Evolutionary conservation across 1,140 invertebrate genomes (phyloP).

Genomic region (Drosophila setifemur): DNA sequence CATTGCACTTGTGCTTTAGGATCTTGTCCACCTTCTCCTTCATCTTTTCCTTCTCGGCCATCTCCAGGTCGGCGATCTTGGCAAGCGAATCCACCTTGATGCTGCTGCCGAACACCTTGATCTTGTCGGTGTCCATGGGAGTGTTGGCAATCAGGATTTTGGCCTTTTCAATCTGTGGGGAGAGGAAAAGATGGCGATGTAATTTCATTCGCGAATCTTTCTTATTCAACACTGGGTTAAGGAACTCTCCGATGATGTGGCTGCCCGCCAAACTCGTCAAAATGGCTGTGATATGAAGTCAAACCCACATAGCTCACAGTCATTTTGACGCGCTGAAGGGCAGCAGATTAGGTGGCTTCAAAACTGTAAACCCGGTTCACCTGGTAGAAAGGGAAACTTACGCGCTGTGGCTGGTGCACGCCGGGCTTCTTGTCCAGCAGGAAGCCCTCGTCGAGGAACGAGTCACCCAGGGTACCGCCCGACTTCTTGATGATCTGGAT

Average conservation of each 20-base stretch:
- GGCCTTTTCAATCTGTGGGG: slow-evolving; percentile 91
- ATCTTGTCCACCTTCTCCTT: slow-evolving; percentile 99
- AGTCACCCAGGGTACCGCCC: slow-evolving; percentile 95
- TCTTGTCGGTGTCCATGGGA: slow-evolving; percentile 99
- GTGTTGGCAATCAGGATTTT: slow-evolving; percentile 99
- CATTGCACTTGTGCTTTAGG: slow-evolving; percentile 96
- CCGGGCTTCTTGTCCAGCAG: slow-evolving; percentile 98
- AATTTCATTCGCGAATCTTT: not conserved
- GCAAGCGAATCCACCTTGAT: slow-evolving; percentile 99
- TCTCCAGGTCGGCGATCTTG: slow-evolving; percentile 98
- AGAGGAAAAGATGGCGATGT: slow-evolving; percentile 24
- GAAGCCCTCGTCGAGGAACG: slow-evolving; percentile 99
- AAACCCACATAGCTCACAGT: slow-evolving; percentile 76
- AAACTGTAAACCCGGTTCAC: too few species aligned
- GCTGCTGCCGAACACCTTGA: slow-evolving; percentile 99
- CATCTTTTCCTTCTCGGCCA: slow-evolving; percentile 99
- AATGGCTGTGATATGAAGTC: slow-evolving; percentile 82
- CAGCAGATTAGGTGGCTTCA: slow-evolving; percentile 12
- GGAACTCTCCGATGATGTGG: slow-evolving; percentile 13
- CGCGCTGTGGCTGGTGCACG: slow-evolving; percentile 91
- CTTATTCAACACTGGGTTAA: not conserved
- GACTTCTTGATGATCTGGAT: slow-evolving; percentile 99
- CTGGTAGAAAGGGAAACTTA: slow-evolving; percentile 43
- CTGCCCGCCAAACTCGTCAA: slow-evolving; percentile 81
- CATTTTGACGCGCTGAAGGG: slow-evolving; percentile 68